These are phyloP conservation scores for Drosophila funebris DNA, from an alignment of 1,140 invertebrate genomes.

Conservation along the genomic window DNA sequence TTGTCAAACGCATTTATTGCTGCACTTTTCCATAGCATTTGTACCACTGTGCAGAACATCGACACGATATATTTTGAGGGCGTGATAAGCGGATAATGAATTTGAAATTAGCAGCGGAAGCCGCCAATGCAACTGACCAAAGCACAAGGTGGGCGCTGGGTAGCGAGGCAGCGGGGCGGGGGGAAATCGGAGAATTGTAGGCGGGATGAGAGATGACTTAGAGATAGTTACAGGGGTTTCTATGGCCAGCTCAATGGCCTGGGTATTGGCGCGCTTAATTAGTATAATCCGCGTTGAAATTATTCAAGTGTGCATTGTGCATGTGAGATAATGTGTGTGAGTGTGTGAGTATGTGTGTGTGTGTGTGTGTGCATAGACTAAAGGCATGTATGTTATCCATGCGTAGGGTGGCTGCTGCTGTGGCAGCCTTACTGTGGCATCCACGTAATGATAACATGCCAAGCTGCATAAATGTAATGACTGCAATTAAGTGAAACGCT, in stretches of 20 bases:
- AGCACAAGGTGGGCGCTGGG: neutral
- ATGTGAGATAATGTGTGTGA: conserved; percentile 11
- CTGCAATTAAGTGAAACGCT: conserved; percentile 72
- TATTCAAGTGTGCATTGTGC: conserved; percentile 78
- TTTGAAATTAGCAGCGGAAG: conserved; percentile 57
- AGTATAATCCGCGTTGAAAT: conserved; percentile 82
- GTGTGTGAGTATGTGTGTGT: conserved; percentile 12
- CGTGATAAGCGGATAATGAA: conserved; percentile 74
- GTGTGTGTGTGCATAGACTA: neutral
- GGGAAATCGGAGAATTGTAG: neutral
- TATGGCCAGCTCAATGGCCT: conserved; percentile 12
- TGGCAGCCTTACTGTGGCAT: neutral
- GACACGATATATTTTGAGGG: conserved; percentile 19
- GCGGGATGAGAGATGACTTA: conserved; percentile 24
- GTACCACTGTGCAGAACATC: conserved; percentile 29
- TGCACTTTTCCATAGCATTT: too few species aligned
- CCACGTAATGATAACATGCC: conserved; percentile 67
- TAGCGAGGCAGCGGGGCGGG: neutral
- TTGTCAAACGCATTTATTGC: too few species aligned
- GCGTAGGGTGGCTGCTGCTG: conserved; percentile 7
- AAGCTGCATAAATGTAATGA: conserved; percentile 75
- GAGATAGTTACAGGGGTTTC: conserved; percentile 23
- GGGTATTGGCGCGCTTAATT: conserved; percentile 71
- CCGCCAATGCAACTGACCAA: conserved; percentile 14
- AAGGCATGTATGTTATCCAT: conserved; percentile 8